Conservation (phyloP, 2,888 invertebrate species). For the Hoplodrina blanda region DNA sequence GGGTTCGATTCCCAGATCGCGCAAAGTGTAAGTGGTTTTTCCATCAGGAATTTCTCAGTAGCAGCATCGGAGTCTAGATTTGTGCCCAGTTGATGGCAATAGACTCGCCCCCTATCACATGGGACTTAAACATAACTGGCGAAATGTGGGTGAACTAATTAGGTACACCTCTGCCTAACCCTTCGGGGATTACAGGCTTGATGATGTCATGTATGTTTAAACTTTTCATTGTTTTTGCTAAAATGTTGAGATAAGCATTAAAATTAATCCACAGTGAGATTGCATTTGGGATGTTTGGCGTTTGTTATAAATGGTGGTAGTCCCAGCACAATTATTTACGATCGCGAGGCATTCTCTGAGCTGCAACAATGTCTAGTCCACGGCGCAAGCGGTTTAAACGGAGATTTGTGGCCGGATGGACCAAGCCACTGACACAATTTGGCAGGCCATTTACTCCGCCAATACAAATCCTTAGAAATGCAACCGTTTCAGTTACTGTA, state of each 20-base stretch:
- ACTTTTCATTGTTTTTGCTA: slow-evolving; percentile 4
- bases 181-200: too few species aligned
- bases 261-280: slow-evolving; percentile 16
- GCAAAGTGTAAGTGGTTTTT: too few species aligned
- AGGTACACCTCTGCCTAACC: too few species aligned
- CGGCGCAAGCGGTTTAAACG: slow-evolving; percentile 28
- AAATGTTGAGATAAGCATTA: slow-evolving; percentile 2
- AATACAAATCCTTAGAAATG: slow-evolving; percentile 31
- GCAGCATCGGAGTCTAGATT: too few species aligned
- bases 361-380: slow-evolving; percentile 40
- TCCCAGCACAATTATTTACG: slow-evolving; percentile 44
- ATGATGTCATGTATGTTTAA: not conserved
- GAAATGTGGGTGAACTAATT: too few species aligned
- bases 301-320: slow-evolving; percentile 17
- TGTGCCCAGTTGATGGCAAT: too few species aligned
- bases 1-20: too few species aligned
- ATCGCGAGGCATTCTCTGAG: slow-evolving; percentile 34
- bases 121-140: too few species aligned
- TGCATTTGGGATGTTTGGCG: slow-evolving; percentile 19
- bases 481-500: slow-evolving; percentile 18
- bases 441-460: slow-evolving; percentile 29
- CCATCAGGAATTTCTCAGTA: too few species aligned
- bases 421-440: slow-evolving; percentile 38
- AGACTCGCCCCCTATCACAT: too few species aligned
- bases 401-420: slow-evolving; percentile 37